A percentile compares a stretch with the other conserved stretches of the same genome.
phyloP scores from a whole-genome alignment of 2,113 vertebrate species.

The Onychostoma macrolepis region DNA sequence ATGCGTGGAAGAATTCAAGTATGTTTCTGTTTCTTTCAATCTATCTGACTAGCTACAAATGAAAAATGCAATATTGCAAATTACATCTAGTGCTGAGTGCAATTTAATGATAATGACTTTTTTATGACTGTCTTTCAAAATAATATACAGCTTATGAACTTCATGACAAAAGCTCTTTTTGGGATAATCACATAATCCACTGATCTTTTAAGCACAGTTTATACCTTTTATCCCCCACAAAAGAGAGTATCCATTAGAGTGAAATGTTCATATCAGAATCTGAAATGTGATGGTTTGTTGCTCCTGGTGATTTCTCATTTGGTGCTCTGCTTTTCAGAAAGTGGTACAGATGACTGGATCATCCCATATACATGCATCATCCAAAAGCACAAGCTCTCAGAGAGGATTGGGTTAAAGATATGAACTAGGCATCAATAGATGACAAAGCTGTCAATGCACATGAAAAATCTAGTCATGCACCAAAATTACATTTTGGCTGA shows the following conservation, averaged over 20 bases:
- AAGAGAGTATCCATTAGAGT: slow-evolving; percentile 23
- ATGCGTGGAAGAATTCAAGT: neutral
- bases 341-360: neutral
- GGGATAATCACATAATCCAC: slow-evolving; percentile 33
- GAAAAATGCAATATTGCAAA: slow-evolving; percentile 27
- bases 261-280: slow-evolving; percentile 20
- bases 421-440: neutral
- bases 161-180: slow-evolving; percentile 30
- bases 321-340: neutral
- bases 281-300: slow-evolving; percentile 14
- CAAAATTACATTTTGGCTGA: neutral
- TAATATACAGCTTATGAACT: slow-evolving; percentile 39
- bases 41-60: neutral
- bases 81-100: slow-evolving; percentile 21
- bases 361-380: neutral
- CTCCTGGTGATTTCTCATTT: neutral
- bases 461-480: neutral
- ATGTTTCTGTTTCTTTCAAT: neutral
- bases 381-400: neutral
- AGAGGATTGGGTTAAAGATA: slow-evolving; percentile 9
- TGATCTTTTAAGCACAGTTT: slow-evolving; percentile 38
- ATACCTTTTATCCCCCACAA: slow-evolving; percentile 23
- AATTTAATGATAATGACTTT: slow-evolving; percentile 28
- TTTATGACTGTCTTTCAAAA: slow-evolving; percentile 29
- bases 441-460: neutral